phyloP scores from a whole-genome alignment of 2,113 vertebrate species.

The Uria lomvia region DNA sequence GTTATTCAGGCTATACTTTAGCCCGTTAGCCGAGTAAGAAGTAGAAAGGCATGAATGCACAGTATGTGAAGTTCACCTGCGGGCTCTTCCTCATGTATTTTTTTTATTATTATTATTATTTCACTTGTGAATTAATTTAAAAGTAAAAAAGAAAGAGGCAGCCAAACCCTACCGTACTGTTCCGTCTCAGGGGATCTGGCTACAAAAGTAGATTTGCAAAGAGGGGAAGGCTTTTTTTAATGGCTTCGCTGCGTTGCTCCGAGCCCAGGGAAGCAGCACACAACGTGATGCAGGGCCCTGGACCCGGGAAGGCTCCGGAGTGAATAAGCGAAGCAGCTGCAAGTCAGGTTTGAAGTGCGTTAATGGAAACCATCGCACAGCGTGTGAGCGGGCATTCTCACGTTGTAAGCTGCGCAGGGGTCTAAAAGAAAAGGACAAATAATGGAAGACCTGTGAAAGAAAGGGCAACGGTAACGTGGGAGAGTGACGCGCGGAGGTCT shows the following conservation, averaged over 20 bases:
- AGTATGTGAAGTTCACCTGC: not conserved
- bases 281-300: not conserved
- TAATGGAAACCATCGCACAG: not conserved
- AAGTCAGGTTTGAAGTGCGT: conserved; percentile 1
- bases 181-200: not conserved
- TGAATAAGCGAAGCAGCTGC: conserved; percentile 38
- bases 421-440: not conserved
- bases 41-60: not conserved
- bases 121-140: not conserved
- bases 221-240: not conserved
- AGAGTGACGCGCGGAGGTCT: not conserved
- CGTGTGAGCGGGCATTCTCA: not conserved
- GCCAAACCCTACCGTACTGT: not conserved
- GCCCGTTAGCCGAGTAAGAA: not conserved
- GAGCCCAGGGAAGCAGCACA: not conserved
- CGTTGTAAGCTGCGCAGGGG: not conserved
- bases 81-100: not conserved
- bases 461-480: not conserved
- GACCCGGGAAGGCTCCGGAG: not conserved
- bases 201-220: not conserved
- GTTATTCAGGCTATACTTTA: not conserved
- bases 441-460: not conserved
- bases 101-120: not conserved
- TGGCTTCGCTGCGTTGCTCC: not conserved
- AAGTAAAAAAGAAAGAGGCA: not conserved